Conservation (phyloP, 2,113 vertebrate species). For the Pachypanchax playfairii region DNA sequence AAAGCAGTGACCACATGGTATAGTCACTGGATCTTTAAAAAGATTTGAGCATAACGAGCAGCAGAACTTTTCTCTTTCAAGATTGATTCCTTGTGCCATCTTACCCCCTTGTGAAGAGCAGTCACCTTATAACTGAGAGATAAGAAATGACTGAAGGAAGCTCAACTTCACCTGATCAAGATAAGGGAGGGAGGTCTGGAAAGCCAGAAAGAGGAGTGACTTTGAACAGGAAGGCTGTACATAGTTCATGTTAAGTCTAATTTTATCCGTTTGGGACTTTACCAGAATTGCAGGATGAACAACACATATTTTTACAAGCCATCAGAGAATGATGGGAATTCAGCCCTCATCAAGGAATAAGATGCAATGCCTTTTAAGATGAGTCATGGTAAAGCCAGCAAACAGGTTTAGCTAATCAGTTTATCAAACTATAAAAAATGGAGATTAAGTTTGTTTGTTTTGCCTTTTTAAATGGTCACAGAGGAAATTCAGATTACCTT, state of each 20-base stretch:
- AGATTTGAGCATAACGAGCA: conserved; percentile 76
- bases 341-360: not conserved
- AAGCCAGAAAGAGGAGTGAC: conserved; percentile 11
- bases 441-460: no score
- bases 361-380: not conserved
- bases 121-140: not conserved
- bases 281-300: not conserved
- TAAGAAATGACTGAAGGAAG: not conserved
- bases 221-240: not conserved
- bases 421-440: no score
- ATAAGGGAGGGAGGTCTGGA: not conserved
- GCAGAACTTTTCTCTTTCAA: conserved; percentile 13
- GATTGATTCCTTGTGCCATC: conserved; percentile 29
- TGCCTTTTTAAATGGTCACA: no score
- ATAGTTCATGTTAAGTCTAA: not conserved
- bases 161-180: not conserved
- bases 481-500: no score
- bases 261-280: not conserved
- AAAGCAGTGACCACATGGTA: conserved; percentile 84
- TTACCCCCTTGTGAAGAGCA: not conserved
- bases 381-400: no score
- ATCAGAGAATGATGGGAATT: not conserved
- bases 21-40: conserved; percentile 69
- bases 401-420: no score
- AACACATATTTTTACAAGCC: no score